A percentile compares a stretch with the other conserved stretches of the same genome.
Conservation (phyloP, 23 tunicate genomes). For the Aplidium turbinatum region DNA sequence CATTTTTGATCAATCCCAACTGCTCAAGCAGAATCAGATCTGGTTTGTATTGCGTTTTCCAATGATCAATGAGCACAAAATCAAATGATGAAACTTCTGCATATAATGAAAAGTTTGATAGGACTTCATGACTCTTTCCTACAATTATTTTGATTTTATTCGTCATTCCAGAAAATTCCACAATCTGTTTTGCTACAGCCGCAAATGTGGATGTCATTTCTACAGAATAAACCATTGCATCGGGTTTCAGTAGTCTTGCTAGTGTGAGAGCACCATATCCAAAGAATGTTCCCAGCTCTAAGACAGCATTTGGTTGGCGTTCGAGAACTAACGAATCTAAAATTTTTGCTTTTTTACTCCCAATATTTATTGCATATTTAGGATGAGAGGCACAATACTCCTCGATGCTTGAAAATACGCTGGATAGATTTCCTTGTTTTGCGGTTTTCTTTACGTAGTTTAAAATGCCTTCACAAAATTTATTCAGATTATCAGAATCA, state of each 20-base stretch:
- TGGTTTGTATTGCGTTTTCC: constrained; percentile 21
- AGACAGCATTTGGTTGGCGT: constrained; percentile 5
- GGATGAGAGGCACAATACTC: no score
- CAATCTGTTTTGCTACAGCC: constrained; percentile 8
- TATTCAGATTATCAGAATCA: no score
- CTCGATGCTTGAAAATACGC: no score
- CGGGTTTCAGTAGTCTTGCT: constrained; percentile 18
- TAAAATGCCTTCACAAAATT: no score
- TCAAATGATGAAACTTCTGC: constrained; percentile 2
- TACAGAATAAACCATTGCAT: constrained; percentile 8
- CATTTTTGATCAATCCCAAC: constrained; percentile 19
- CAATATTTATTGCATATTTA: no score
- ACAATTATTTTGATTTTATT: constrained; percentile 8
- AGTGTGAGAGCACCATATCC: constrained; percentile 45
- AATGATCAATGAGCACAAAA: constrained; percentile 48
- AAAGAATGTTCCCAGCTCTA: constrained; percentile 31
- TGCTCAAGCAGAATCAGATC: constrained; percentile 20
- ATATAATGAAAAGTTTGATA: constrained; percentile 8
- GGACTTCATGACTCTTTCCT: constrained; percentile 7
- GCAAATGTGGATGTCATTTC: constrained; percentile 12
- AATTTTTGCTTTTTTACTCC: constrained; percentile 34
- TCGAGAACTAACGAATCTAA: constrained; percentile 30
- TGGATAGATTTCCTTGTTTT: no score
- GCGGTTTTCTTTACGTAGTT: no score
- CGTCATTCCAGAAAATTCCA: constrained; percentile 33